Evolutionary conservation across 2,797 vertebrate species (phyloP), one percentile per base, ranked within the genome.

Genomic region (Halcyon chelicuti): DNA sequence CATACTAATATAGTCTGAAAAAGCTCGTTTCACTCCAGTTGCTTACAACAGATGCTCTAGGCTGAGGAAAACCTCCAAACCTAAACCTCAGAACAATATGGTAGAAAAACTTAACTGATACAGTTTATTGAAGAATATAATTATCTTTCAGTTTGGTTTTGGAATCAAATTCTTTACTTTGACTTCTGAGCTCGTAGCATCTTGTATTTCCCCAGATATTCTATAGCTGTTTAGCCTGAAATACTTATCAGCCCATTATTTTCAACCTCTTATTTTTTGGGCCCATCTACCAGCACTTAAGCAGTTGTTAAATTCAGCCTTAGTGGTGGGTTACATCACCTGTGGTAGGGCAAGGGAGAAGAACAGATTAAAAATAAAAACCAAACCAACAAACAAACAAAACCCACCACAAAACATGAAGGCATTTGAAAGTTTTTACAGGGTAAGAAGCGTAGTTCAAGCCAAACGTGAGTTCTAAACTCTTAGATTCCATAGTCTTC

Each of bases 381-480:
- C 19, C 39, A 44, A 4, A 42, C 33, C 21, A 72, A 13, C 3
- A 7, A 70, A 22, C 0, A 1, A 63, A 60, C 68, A 12, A 1
- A 63, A 40, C 0, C 2, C 16, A 46, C 5, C 9, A 35, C 12
- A 65, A 71, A 52, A 31, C 3, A 28, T 11, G 5, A 46, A 8
- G 0, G 0, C 2, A 29, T 3, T 68, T 81, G 37, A 31, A 47
- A 16, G 5, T 18, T 47, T 31, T 49, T 78, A 29, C 3, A 14
- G 2, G 2, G 6, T 61, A 46, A 61, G 65, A 72, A 20, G 4
- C 62, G 31, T 9, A 54, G 8, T 63, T 78, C 4, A n/a, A 86
- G 39, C 33, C 1, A 68, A 52, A 71, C 61, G 14, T 83, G 15
- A 4, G 2, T 60, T 95, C 31, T 71, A 44, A 77, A 2, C 3